These are phyloP conservation scores for Erebia palarica DNA, from an alignment of 2,888 invertebrate species.

Conservation along the genomic window DNA sequence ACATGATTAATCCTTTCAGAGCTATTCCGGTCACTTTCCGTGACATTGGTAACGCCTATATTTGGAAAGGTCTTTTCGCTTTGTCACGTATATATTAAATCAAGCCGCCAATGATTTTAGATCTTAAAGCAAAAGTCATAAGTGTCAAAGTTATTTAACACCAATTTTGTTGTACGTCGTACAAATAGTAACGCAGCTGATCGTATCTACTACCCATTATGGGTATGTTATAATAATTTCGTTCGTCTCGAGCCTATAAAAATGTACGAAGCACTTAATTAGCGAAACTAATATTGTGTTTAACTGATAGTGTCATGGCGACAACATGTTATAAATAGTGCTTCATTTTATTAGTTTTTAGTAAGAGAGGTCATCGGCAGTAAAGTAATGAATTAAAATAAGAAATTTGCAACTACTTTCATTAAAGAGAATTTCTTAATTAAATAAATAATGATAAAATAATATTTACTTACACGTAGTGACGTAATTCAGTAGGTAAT, in stretches of 20 bases:
- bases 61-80: slow-evolving; percentile 36
- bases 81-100: slow-evolving; percentile 33
- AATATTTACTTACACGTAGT: too few relatives aligned
- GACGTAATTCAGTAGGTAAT: too few relatives aligned
- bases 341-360: too few relatives aligned
- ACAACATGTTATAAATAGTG: too few relatives aligned
- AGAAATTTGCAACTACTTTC: too few relatives aligned
- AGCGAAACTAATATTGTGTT: slow-evolving; percentile 5
- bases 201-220: slow-evolving; percentile 22
- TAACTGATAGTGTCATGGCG: neutral
- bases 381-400: neutral
- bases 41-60: slow-evolving; percentile 39
- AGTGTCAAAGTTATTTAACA: slow-evolving; percentile 20
- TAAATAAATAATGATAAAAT: too few relatives aligned
- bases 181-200: slow-evolving; percentile 26
- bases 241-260: slow-evolving; percentile 17
- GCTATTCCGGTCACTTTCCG: slow-evolving; percentile 37
- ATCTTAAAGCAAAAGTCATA: slow-evolving; percentile 14
- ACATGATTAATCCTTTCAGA: slow-evolving; percentile 28
- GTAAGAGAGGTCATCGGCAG: too few relatives aligned
- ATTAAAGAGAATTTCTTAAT: too few relatives aligned
- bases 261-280: slow-evolving; percentile 13
- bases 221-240: slow-evolving; percentile 25
- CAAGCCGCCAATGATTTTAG: slow-evolving; percentile 1
- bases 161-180: neutral